Conservation (phyloP, 2,888 invertebrate species). For the Horisme vitalbata region DNA sequence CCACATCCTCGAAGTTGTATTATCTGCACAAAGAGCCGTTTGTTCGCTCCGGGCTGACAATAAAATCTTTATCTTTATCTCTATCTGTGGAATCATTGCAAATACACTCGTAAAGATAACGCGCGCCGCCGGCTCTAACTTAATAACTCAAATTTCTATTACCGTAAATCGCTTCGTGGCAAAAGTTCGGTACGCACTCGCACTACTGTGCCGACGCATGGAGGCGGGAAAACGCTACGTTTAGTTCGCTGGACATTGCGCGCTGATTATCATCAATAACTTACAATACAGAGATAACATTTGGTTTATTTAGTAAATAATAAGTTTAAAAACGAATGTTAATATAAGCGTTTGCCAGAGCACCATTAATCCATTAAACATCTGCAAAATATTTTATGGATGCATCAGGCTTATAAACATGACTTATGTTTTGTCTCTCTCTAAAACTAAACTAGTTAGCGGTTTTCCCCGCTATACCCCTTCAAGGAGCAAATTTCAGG, state of each 20-base stretch:
- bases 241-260: not conserved
- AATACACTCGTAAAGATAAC: conserved; percentile 58
- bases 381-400: too few relatives aligned
- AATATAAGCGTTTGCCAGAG: too few relatives aligned
- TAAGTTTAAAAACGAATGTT: too few relatives aligned
- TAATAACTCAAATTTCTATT: conserved; percentile 69
- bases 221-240: conserved; percentile 12
- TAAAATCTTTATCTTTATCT: conserved; percentile 55
- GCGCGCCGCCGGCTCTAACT: conserved; percentile 45
- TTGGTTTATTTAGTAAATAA: too few relatives aligned
- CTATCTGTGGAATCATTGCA: conserved; percentile 51
- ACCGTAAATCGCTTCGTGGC: conserved; percentile 56
- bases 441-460: too few relatives aligned
- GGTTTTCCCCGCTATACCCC: too few relatives aligned
- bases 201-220: conserved; percentile 37
- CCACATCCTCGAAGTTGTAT: conserved; percentile 34
- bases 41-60: conserved; percentile 51
- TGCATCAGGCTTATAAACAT: too few relatives aligned
- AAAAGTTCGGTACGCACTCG: conserved; percentile 43
- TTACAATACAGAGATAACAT: too few relatives aligned
- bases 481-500: too few relatives aligned
- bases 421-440: too few relatives aligned
- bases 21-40: conserved; percentile 42
- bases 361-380: too few relatives aligned
- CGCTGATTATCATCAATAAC: too few relatives aligned